A percentile compares a stretch with the other conserved stretches of the same genome.
These are phyloP conservation scores for Argyra leucocephala DNA, from an alignment of 2,888 invertebrate genomes.

Conservation along the genomic window DNA sequence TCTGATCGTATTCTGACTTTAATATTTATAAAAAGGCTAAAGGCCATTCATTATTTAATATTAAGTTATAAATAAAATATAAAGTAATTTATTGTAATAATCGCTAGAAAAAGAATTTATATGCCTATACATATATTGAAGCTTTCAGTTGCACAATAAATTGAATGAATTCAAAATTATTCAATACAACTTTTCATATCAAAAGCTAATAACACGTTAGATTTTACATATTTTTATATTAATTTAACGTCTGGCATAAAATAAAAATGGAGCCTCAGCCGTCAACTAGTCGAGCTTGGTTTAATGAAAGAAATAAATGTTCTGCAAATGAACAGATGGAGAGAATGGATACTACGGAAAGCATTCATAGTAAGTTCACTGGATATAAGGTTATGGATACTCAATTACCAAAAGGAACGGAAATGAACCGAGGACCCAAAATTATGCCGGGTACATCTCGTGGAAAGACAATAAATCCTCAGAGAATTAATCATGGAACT, in stretches of 20 bases:
- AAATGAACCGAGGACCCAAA: neutral
- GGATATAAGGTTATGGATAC: neutral
- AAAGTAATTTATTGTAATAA: no score
- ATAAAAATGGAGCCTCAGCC: neutral
- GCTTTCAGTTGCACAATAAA: no score
- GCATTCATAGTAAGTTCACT: neutral
- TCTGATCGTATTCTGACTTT: no score
- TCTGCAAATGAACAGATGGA: neutral
- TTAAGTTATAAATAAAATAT: no score
- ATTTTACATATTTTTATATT: neutral
- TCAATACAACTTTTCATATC: no score
- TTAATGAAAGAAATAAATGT: neutral
- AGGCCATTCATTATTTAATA: no score
- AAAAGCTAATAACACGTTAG: no score
- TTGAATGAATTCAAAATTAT: no score
- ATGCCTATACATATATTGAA: no score
- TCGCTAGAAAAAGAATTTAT: no score
- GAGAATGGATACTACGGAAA: neutral
- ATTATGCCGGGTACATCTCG: no score
- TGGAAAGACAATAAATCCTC: neutral
- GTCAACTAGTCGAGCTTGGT: neutral
- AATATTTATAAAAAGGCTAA: no score
- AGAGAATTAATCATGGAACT: neutral
- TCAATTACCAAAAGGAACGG: neutral
- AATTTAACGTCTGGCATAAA: neutral